Evolutionary conservation across 2,888 invertebrate species (phyloP), one percentile per base, ranked within the genome.

Genomic region (Nymphalis c-album): DNA sequence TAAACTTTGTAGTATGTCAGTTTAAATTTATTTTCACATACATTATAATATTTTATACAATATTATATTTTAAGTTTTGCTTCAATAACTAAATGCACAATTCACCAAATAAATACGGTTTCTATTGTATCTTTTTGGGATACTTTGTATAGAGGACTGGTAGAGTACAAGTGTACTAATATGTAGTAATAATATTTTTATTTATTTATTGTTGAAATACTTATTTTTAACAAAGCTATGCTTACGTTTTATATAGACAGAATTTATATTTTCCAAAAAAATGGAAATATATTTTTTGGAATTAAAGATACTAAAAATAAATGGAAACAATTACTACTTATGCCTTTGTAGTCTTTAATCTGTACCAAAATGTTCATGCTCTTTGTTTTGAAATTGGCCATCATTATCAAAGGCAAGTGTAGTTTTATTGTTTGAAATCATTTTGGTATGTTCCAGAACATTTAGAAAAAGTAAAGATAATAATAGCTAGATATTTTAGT

Each of bases 341-440:
- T 70, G 61, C 69, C 68, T 71, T 64, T 67, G 59, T 40, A 67
- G 59, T 53, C 67, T 67, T 60, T 64, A 67, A 61, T 53, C 67
- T 67, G 62, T 64, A 66, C 22, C 51, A 64, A 69, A 71, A 61
- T 22, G 67, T 66, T 71, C 63, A 60, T 46, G 60, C 58, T 67
- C 64, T 70, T 71, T 69, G 69, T 64, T 70, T 67, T 64, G 67
- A 55, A 71, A 66, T 66, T 67, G 60, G 59, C 60, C 67, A 46
- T 45, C 61, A 59, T 61, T 69, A 69, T 69, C 58, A 71, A 67
- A 64, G 67, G 57, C 62, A 62, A 57, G 57, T 35, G 18, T 57
- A 59, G 68, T 47, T 69, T 69, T 71, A 68, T 68, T 64, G 68
- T 68, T 64, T 57, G 17, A 51, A 59, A 61, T 64, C 50, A 53